Evolutionary conservation across 2,113 vertebrate genomes (phyloP), one percentile per base, ranked within the genome.

Genomic region (Syngnathus floridae): DNA sequence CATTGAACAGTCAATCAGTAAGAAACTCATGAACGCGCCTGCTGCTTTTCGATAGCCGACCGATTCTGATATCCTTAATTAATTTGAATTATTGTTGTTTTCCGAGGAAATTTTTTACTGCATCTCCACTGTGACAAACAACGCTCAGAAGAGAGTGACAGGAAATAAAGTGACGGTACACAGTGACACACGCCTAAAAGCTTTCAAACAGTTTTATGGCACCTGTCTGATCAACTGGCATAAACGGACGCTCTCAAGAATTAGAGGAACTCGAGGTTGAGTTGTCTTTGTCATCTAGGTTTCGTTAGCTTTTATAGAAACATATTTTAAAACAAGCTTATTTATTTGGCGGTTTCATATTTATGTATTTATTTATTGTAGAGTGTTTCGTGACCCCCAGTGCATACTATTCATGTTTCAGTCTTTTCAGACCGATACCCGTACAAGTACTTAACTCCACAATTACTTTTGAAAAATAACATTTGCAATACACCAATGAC

Each of bases 21-120:
- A 67, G 71, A 78, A 85, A 84, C 64, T 84, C 80, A 70, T 76
- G 70, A 82, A 84, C 80, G 80, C 64, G 84, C 52, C 85, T 87
- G 84, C 76, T 78, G 66, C 45, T 74, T 85, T 83, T 82, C 80
- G 84, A 87, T 86, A 87, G 65, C 66, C 81, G 60, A 80, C 75
- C 83, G 73, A 79, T 85, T 78, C 76, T 74, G 83, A 87, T 87
- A 82, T 54, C 69, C 66, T 71, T 81, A 87, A 84, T 86, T 82
- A 75, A 83, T 88, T 81, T 84, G 54, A 84, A 74, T 82, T 80
- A 80, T 83, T 84, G 76, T 86, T 85, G 79, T 86, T 86, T 84
- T 85, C 77, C 70, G 14, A 69, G 73, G 73, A 45, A 17, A 74
- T 73, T 67, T 67, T 81, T 78, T 75, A 73, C 67, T 65, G 67